These are phyloP conservation scores for Daktulosphaira vitifoliae DNA, from an alignment of 1,140 invertebrate species.

Conservation along the genomic window DNA sequence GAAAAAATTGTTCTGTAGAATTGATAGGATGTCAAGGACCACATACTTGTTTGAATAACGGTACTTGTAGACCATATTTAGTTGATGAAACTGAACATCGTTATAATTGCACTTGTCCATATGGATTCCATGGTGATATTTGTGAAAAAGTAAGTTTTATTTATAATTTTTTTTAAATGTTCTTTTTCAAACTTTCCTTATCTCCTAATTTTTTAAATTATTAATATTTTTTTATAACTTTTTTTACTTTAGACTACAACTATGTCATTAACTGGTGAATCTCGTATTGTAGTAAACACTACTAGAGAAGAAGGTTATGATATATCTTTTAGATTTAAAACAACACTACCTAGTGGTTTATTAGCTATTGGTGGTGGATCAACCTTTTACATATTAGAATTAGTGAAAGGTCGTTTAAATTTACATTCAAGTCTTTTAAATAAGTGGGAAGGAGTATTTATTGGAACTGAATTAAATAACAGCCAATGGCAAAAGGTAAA, in stretches of 20 bases:
- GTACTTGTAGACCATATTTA: conserved; percentile 72
- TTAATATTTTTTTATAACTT: no score
- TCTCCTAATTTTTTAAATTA: no score
- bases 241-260: conserved; percentile 57
- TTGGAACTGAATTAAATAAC: conserved; percentile 71
- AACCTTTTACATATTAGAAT: conserved; percentile 72
- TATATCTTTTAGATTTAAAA: conserved; percentile 81
- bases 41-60: conserved; percentile 69
- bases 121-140: conserved; percentile 67
- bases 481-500: conserved; percentile 73
- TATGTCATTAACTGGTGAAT: conserved; percentile 70
- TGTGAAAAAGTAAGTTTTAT: conserved; percentile 56
- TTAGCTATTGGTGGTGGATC: conserved; percentile 72
- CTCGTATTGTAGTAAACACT: conserved; percentile 67
- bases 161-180: no score
- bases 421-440: conserved; percentile 75
- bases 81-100: conserved; percentile 64
- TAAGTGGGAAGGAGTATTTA: conserved; percentile 81
- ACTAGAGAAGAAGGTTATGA: conserved; percentile 75
- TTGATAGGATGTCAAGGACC: conserved; percentile 59
- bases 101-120: conserved; percentile 75
- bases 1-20: conserved; percentile 83
- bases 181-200: no score
- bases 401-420: conserved; percentile 71
- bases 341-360: conserved; percentile 75